Base-by-base conservation (phyloP, 2,113 vertebrate species). In the Pygoscelis adeliae region DNA sequence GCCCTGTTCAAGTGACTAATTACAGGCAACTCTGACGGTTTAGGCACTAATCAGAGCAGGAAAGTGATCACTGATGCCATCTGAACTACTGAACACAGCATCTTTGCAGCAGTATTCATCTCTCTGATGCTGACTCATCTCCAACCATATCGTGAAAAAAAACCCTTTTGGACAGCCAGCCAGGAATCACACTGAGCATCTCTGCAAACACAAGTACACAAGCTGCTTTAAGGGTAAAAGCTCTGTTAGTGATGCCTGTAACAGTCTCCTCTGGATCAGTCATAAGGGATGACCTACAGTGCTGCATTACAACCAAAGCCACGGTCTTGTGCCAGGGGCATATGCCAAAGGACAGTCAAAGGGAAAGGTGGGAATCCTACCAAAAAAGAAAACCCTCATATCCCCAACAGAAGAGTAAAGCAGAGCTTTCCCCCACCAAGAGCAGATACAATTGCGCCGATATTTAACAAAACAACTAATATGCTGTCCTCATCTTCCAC, bases 91-190 rank as follows among this genome's bases (percentile, higher is more conserved):
- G 79, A 88, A 47, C 0, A 1, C 62, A 91, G 82, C 58, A 73
- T 38, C 87, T 77, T 23, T 83, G 82, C 74, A 73, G 79, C 50
- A 83, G 50, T 56, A 20, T 17, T 13, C 4, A 44, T 49, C 52
- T 82, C 73, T 12, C 53, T 50, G 59, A 56, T 73, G 70, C 90
- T 93, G 87, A 95, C 65, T 92, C 76, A 96, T 89, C 81, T 91
- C n/a, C 30, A 74, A 36, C 25, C 4, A 1, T 49, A 61, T 12
- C 6, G 14, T 38, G n/a, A 66, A 74, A 77, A 80, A 59, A 46
- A 0, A 21, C 70, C 5, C 40, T 65, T 94, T 65, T 55, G 66
- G 61, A 78, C 55, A 87, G 50, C 7, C 10, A 93, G 83, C 40
- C 86, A 86, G 74, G 58, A 77, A 69, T 42, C 74, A 58, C 40